Evolutionary conservation across 2,888 invertebrate species (phyloP), one percentile per base, ranked within the genome.

Genomic region (Polydrusus cervinus): DNA sequence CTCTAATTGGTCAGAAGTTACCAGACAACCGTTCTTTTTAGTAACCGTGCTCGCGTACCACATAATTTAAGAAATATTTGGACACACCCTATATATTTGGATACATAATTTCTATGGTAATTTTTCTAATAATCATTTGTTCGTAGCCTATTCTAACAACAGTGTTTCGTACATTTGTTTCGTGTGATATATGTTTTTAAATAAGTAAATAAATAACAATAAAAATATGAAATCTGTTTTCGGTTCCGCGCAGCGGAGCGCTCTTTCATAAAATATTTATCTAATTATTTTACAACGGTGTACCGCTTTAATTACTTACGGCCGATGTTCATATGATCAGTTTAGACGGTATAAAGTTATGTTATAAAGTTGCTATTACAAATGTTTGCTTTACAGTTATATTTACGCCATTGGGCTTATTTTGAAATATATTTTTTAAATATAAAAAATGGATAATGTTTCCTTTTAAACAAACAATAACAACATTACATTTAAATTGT

Each of bases 221-320:
- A 57, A 64, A 64, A 64, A 64, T 64, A 64, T 64, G 25, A 34
- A 64, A 64, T 60, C 64, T 64, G 49, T 64, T 64, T 66, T 53
- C 8, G 53, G 66, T 66, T 66, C 51, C 66, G 66, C 66, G 40
- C 66, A 66, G 40, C 40, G 38, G 38, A 66, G 51, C 66, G 49
- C 18, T 51, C 38, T 18, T 66, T 53, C 40, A 66, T 53, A 66
- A 66, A 66, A 51, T 40, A 53, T 66, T 53, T 53, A 66, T 66
- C 66, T 66, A 66, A 66, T 66, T 66, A 66, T 66, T 66, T 66
- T 66, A 53, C 66, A 66, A 66, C 66, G 66, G 66, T 53, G 66
- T 53, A 53, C 18, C 49, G 66, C 53, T 66, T 53, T 66, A 66
- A 66, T 66, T 66, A 53, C 66, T 66, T 66, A 53, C 66, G 38